phyloP scores from a whole-genome alignment of 1,140 invertebrate species.

The Sinella curviseta region DNA sequence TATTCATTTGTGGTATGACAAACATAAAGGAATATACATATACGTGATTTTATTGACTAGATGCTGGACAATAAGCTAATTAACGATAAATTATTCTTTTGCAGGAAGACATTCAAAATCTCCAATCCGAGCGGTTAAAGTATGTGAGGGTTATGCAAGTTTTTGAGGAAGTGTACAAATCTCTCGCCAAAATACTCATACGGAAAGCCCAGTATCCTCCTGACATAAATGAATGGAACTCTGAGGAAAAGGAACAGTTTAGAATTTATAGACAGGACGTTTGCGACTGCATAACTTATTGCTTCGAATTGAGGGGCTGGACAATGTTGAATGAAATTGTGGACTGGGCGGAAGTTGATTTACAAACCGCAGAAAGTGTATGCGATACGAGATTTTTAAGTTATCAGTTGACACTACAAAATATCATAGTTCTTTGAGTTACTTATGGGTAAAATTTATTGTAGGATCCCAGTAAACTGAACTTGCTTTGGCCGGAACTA shows the following conservation, averaged over 20 bases:
- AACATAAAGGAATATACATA: neutral
- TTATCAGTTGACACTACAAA: neutral
- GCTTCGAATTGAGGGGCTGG: conserved; percentile 47
- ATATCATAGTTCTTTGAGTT: neutral
- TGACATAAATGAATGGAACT: conserved; percentile 38
- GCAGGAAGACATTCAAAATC: conserved; percentile 46
- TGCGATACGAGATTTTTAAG: conserved; percentile 27
- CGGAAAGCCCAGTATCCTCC: conserved; percentile 42
- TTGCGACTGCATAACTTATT: conserved; percentile 46
- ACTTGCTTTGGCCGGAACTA: neutral
- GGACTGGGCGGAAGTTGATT: conserved; percentile 34
- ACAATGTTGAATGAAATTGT: conserved; percentile 46
- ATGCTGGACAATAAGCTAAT: neutral
- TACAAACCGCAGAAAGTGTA: conserved; percentile 39
- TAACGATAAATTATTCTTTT: conserved; percentile 21
- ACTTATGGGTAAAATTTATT: neutral
- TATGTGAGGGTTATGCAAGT: conserved; percentile 46
- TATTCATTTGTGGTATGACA: conserved; percentile 46
- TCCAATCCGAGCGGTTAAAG: conserved; percentile 41
- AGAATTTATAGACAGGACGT: conserved; percentile 48
- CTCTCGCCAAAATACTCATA: conserved; percentile 42
- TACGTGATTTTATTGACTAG: no score
- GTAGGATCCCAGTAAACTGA: conserved; percentile 31
- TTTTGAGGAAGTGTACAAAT: conserved; percentile 47
- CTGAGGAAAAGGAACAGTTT: conserved; percentile 47